A percentile compares a stretch with the other conserved stretches of the same genome.
Evolutionary conservation across 2,113 vertebrate species (phyloP).

Genomic region (Barbus barbus): DNA sequence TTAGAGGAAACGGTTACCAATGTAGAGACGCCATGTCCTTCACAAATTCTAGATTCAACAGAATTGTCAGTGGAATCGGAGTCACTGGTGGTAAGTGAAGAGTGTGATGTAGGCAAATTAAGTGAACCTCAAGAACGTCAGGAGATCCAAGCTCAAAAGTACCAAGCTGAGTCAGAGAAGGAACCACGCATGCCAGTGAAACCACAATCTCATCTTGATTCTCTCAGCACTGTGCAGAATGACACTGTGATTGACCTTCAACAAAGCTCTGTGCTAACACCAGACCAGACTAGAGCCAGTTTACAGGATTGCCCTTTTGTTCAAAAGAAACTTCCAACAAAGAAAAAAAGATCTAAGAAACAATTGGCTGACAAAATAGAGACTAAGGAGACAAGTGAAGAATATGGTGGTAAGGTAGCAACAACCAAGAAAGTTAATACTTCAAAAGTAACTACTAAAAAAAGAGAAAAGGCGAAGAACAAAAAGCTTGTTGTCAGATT

Average conservation of each 20-base stretch:
- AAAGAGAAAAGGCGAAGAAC: conserved; percentile 66
- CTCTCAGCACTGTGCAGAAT: neutral
- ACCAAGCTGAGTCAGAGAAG: conserved; percentile 25
- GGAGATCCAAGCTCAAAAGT: neutral
- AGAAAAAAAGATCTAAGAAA: conserved; percentile 51
- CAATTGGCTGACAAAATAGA: neutral
- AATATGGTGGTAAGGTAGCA: neutral
- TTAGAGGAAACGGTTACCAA: neutral
- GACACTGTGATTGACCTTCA: neutral
- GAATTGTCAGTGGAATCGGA: conserved; percentile 21
- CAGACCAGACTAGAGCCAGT: neutral
- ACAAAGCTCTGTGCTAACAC: neutral
- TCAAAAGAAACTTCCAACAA: conserved; percentile 10
- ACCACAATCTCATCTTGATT: neutral
- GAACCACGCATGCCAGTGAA: neutral
- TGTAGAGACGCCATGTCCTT: neutral
- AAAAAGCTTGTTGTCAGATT: conserved; percentile 68
- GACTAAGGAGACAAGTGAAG: neutral
- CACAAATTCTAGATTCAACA: conserved; percentile 3
- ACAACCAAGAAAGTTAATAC: conserved; percentile 55
- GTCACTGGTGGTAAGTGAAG: neutral
- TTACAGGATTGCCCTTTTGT: neutral
- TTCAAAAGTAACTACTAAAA: conserved; percentile 57
- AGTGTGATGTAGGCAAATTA: neutral
- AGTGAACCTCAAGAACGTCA: conserved; percentile 9